Evolutionary conservation across 2,888 invertebrate species (phyloP), one percentile per base, ranked within the genome.

Genomic region (Drosophila rubida): DNA sequence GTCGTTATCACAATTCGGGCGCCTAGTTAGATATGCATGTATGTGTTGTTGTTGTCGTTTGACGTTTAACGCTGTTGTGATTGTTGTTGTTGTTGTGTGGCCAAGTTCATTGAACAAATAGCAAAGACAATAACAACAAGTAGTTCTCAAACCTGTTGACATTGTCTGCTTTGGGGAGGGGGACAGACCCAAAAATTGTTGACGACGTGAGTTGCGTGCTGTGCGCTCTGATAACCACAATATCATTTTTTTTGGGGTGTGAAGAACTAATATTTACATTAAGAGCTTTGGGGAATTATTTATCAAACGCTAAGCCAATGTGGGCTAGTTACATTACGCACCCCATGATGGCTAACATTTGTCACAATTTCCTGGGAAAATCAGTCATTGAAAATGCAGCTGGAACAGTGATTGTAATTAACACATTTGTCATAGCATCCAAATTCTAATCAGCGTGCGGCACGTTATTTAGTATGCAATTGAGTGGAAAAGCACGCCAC

Each of bases 101-200:
- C 58, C 82, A 82, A 80, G 80, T 80, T 80, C 86, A 85, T 76
- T 79, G 80, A 61, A 75, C 63, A 72, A 69, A 41, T 11, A 57
- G 55, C 16, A 45, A 30, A 14, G 51, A 22, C 39, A 50, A 48
- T 46, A 65, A 44, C 48, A 63, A 46, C 57, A 44, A 67, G 42
- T 42, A 46, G 63, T 71, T 53, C 50, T 60, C 44, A 76, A 77
- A 83, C 81, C 78, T 86, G 87, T 82, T 82, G 80, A 65, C 87
- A 77, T 72, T 75, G 80, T 77, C 64, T 54, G 35, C 27, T 57
- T 30, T 27, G 19, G 19, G 41, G 19, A 19, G 41, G 54, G 48
- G 37, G 57, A 42, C 48, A 44, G 46, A 51, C 50, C 23, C 14
- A 41, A 62, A 59, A 44, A 44, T 30, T 45, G 46, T 48, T 64